Conservation (phyloP, 2,888 invertebrate genomes). For the Anoplius nigerrimus region DNA sequence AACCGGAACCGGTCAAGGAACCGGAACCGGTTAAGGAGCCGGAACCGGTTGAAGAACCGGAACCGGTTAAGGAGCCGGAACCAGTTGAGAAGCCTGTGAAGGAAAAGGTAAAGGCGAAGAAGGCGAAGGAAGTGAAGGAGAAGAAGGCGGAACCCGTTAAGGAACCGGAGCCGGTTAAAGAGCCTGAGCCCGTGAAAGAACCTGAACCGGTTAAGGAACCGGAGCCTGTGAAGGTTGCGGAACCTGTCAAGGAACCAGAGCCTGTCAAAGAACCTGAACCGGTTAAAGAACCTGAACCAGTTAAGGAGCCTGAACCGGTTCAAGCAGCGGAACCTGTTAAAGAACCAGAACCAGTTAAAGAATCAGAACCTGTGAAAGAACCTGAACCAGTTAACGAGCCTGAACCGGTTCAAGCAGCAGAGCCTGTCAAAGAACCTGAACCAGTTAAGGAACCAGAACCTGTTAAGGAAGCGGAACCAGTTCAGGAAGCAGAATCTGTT, state of each 20-base stretch:
- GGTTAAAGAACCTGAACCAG: conserved; percentile 18
- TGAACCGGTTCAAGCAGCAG: conserved; percentile 15
- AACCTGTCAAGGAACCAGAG: conserved; percentile 9
- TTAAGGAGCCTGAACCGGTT: conserved; percentile 9
- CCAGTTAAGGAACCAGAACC: conserved; percentile 18
- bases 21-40: conserved; percentile 12
- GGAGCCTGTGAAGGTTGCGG: background rate
- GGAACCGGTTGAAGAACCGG: conserved; percentile 29
- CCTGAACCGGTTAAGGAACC: background rate
- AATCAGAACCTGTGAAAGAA: conserved; percentile 2
- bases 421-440: conserved; percentile 8
- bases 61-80: conserved; percentile 20
- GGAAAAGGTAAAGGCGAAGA: conserved; percentile 33
- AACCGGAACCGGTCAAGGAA: conserved; percentile 31
- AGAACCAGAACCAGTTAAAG: background rate
- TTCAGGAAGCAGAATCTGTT: background rate
- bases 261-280: conserved; percentile 8
- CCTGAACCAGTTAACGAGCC: conserved; percentile 6
- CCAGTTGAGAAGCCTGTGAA: conserved; percentile 34
- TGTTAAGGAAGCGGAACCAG: conserved; percentile 13
- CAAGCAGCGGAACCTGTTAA: background rate
- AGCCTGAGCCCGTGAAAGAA: conserved; percentile 20
- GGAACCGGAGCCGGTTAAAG: conserved; percentile 22
- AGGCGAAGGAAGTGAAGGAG: conserved; percentile 33
- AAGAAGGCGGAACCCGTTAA: conserved; percentile 31